Conservation (phyloP, 1,140 invertebrate species). For the Cylas formicarius region DNA sequence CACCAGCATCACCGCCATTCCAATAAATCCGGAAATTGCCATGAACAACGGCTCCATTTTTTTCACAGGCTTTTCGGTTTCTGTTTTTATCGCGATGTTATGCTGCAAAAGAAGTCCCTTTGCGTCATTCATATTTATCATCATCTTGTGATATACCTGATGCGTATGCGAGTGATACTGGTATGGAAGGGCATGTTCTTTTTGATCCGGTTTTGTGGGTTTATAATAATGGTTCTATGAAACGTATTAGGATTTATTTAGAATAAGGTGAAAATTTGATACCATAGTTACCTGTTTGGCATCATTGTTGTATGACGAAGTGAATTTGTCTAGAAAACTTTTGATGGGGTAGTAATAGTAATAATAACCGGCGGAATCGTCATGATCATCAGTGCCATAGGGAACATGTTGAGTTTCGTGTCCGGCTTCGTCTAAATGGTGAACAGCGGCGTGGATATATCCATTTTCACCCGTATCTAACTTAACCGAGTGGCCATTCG, state of each 20-base stretch:
- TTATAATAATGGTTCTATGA: constrained; percentile 13
- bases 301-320: constrained; percentile 18
- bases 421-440: constrained; percentile 29
- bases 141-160: constrained; percentile 30
- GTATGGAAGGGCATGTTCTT: constrained; percentile 24
- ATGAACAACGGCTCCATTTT: constrained; percentile 43
- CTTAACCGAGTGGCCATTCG: constrained; percentile 36
- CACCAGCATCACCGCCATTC: constrained; percentile 44
- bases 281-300: too few relatives aligned
- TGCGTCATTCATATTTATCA: constrained; percentile 1
- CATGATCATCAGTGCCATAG: constrained; percentile 4
- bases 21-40: constrained; percentile 45
- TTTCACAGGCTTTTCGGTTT: constrained; percentile 28
- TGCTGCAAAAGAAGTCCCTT: too few relatives aligned
- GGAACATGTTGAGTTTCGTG: constrained; percentile 2
- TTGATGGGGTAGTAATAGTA: constrained; percentile 42
- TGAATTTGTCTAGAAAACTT: constrained; percentile 36
- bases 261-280: too few relatives aligned
- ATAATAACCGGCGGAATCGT: constrained; percentile 30
- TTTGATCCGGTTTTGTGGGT: constrained; percentile 11
- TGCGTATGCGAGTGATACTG: constrained; percentile 39
- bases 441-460: constrained; percentile 32
- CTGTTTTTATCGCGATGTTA: constrained; percentile 34
- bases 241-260: too few relatives aligned
- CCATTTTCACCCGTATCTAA: constrained; percentile 27